phyloP scores from a whole-genome alignment of 2,113 vertebrate species.

The Oreochromis spilurus region DNA sequence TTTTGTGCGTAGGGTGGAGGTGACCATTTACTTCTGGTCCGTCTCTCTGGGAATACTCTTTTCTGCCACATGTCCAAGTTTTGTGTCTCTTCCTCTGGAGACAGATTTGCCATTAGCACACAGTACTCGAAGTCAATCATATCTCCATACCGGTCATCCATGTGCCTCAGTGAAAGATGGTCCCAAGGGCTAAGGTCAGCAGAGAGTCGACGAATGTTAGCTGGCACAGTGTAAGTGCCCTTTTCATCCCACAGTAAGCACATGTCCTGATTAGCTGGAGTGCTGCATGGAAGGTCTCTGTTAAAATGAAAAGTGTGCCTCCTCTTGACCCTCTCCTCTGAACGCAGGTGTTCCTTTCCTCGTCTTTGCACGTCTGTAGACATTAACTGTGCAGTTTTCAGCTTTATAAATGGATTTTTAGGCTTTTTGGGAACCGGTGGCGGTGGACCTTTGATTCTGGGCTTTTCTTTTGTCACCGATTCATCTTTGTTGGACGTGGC shows the following conservation, averaged over 20 bases:
- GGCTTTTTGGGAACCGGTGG: constrained; percentile 74
- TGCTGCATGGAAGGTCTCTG: constrained; percentile 1
- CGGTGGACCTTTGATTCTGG: constrained; percentile 67
- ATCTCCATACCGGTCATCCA: constrained; percentile 37
- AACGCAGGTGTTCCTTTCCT: constrained; percentile 47
- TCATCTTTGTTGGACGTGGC: background rate
- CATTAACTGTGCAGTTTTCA: constrained; percentile 46
- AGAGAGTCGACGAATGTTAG: constrained; percentile 30
- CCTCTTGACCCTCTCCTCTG: constrained; percentile 59
- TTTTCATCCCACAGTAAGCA: constrained; percentile 54
- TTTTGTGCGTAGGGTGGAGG: constrained; percentile 52
- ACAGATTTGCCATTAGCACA: constrained; percentile 13
- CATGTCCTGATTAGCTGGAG: constrained; percentile 56
- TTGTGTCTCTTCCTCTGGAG: constrained; percentile 29
- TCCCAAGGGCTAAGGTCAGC: constrained; percentile 39
- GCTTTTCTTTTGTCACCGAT: constrained; percentile 8
- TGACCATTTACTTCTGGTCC: constrained; percentile 45
- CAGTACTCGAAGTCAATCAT: constrained; percentile 57
- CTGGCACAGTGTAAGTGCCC: constrained; percentile 16
- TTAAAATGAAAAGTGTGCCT: constrained; percentile 63
- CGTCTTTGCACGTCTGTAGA: constrained; percentile 52
- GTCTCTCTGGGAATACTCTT: constrained; percentile 45
- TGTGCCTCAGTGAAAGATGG: background rate
- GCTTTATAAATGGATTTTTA: constrained; percentile 66
- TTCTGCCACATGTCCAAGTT: constrained; percentile 61